Base-by-base conservation (phyloP, 2,113 vertebrate genomes). In the Perccottus glenii region DNA sequence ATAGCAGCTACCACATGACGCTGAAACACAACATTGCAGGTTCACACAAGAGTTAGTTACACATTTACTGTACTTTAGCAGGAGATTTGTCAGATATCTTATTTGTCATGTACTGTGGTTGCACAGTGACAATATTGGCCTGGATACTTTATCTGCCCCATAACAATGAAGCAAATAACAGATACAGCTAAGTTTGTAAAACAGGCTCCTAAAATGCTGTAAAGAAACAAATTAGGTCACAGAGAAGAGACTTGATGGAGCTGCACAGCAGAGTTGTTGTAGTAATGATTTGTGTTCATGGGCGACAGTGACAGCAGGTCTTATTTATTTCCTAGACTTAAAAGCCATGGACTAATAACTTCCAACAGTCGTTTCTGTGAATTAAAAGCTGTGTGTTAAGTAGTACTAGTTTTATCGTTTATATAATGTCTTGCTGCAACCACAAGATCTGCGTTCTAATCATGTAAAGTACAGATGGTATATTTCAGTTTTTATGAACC, bases 1-100 rank as follows among this genome's bases (percentile, higher is more conserved):
- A 0, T 99, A 99, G 83, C 97, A 98, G 89, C 97, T 98, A 6
- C 97, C 97, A 78, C 98, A 99, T 0, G 91, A 70, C 0, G 14
- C 97, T 98, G 64, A 60, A 77, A 78, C 14, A 74, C 5, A 50
- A 52, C 3, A 63, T 55, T 0, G 40, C 10, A 70, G 35, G 44
- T 61, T 40, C 8, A 63, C 50, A 43, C 2, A 16, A 1, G 1
- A 48, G 44, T 53, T n/a, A 32, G 53, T 48, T 55, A 36, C 27
- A 49, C 56, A 1, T 56, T 3, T 32, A 58, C 9, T 42, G 56
- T 43, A 56, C 19, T 36, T 50, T 47, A 45, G 16, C 2, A 9
- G 32, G 1, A 32, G 11, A 63, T 19, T 47, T 60, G 8, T 46
- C 6, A 59, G n/a, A 12, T 53, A 40, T 42, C 4, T 2, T 49